phyloP scores from a whole-genome alignment of 2,113 vertebrate genomes.

The Orcinus orca region DNA sequence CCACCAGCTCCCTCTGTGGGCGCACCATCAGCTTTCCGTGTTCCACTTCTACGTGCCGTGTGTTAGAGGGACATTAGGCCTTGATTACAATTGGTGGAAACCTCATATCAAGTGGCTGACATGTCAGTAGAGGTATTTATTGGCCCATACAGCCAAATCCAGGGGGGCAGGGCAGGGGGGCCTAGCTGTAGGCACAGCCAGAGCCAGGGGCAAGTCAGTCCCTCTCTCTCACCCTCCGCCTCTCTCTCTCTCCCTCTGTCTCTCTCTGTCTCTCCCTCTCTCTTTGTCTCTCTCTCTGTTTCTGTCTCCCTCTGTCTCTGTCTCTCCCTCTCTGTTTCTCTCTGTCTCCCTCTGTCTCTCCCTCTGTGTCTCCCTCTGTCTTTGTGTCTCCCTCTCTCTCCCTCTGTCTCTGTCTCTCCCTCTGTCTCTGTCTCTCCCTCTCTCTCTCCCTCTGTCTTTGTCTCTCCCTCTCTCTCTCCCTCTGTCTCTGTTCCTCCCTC shows the following conservation, averaged over 20 bases:
- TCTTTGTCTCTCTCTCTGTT: too few species aligned
- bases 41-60: neutral
- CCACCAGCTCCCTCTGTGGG: neutral
- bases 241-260: neutral
- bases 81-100: neutral
- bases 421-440: too few species aligned
- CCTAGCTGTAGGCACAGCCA: neutral
- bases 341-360: neutral
- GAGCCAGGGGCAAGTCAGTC: neutral
- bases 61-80: neutral
- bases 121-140: neutral
- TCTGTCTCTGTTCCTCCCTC: too few species aligned
- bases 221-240: rapidly evolving
- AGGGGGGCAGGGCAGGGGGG: neutral
- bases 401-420: too few species aligned
- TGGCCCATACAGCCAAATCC: neutral
- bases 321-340: neutral
- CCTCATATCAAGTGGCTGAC: neutral
- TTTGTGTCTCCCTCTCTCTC: too few species aligned
- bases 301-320: too few species aligned
- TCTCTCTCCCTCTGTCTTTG: too few species aligned
- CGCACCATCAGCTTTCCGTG: neutral
- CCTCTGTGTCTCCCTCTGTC: neutral
- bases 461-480: too few species aligned
- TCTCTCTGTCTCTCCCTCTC: neutral